Evolutionary conservation across 1,140 invertebrate species (phyloP), one percentile per base, ranked within the genome.

Genomic region (Epicauta chinensis): DNA sequence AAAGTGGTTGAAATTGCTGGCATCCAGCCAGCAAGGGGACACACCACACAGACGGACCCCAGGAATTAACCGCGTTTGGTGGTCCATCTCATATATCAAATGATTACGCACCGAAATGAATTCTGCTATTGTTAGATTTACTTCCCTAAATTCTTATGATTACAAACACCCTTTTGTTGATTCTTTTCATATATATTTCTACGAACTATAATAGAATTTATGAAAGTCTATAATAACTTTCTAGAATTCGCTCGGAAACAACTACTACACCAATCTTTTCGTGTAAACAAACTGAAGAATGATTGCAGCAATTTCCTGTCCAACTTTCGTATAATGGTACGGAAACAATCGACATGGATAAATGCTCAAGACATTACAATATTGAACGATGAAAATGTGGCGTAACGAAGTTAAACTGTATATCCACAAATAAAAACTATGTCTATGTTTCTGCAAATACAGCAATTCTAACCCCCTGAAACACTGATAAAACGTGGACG

Each of bases 81-180:
- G 53, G 58, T 61, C 55, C 57, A 34, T 53, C 47, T 60, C 58
- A 59, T 66, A 66, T 62, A 66, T 68, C 63, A 65, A 45, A 37
- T 61, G 61, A 67, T 68, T 67, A 67, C 62, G 58, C 60, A 56
- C 59, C 13, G 59, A 59, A 63, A 68, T 68, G 65, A 68, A 64
- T 68, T 66, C 67, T 60, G 50, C 38, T 58, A 56, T 53, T 52
- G 51, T 49, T 50, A 51, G 64, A 64, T 65, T 68, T 68, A 63
- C 60, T 66, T 60, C 63, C 53, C 55, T 56, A 3, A 23, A 23
- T 23, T 23, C 1, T 23, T 23, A 23, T 23, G 4, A 23, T 23
- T 23, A 2, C 7, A 23, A 3, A 23, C 23, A 23, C 23, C 23
- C 23, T 23, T 23, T n/a, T n/a, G n/a, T n/a, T n/a, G n/a, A n/a